Evolutionary conservation across 2,113 vertebrate species (phyloP).

Genomic region (Trichomycterus rosablanca): DNA sequence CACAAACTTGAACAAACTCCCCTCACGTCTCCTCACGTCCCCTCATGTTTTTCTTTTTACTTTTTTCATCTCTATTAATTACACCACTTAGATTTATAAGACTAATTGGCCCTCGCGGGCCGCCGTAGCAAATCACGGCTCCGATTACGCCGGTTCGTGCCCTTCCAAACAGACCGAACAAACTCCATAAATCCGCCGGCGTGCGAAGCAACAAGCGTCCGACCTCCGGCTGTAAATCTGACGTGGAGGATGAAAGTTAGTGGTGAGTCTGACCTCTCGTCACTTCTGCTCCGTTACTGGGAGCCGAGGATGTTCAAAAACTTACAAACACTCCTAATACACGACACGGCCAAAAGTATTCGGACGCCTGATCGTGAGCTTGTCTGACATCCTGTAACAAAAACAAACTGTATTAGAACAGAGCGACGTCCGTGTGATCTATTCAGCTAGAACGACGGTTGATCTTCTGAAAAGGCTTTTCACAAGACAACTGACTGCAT

Average conservation of each 20-base stretch:
- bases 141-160: constrained; percentile 52
- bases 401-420: no score
- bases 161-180: constrained; percentile 45
- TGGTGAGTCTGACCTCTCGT: constrained; percentile 37
- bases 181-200: constrained; percentile 54
- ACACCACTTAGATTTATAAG: constrained; percentile 38
- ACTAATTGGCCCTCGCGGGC: constrained; percentile 41
- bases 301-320: constrained; percentile 16
- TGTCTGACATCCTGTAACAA: no score
- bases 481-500: no score
- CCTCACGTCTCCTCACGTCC: no score
- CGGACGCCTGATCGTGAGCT: no score
- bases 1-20: constrained; percentile 10
- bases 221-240: constrained; percentile 59
- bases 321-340: no score
- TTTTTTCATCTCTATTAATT: constrained; percentile 41
- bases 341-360: no score
- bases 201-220: constrained; percentile 46
- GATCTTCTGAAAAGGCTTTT: no score
- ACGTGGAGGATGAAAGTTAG: constrained; percentile 42
- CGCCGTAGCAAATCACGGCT: constrained; percentile 42
- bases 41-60: constrained; percentile 14
- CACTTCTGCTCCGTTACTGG: constrained; percentile 31
- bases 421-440: no score
- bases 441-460: no score